Percentiles rank a stretch among this genome's conserved stretches.
Conservation (phyloP, 1,140 invertebrate genomes). For the Orussus abietinus region DNA sequence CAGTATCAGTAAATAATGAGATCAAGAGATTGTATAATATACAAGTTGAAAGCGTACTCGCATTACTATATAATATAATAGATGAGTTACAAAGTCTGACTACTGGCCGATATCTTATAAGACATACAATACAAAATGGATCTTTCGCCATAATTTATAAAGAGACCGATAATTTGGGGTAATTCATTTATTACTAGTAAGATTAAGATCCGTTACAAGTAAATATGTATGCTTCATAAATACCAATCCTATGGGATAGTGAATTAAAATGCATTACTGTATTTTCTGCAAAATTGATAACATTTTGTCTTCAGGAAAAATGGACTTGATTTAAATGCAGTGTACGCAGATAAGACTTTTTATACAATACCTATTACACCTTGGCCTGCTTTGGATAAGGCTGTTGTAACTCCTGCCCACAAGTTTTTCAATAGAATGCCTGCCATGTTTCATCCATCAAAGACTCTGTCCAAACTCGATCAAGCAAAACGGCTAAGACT, state of each 20-base stretch:
- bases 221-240: constrained; percentile 2
- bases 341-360: constrained; percentile 16
- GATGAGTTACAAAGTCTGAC: constrained; percentile 29
- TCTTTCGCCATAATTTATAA: constrained; percentile 43
- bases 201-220: not conserved
- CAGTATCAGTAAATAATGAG: constrained; percentile 39
- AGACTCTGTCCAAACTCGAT: too few relatives aligned
- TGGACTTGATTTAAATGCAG: constrained; percentile 20
- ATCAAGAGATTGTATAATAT: constrained; percentile 37
- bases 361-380: constrained; percentile 18
- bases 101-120: constrained; percentile 47
- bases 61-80: constrained; percentile 45
- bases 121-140: constrained; percentile 42
- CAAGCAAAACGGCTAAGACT: too few relatives aligned
- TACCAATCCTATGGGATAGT: not conserved
- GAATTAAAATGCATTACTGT: not conserved
- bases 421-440: constrained; percentile 28
- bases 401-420: constrained; percentile 21
- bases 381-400: constrained; percentile 32
- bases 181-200: constrained; percentile 3
- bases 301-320: constrained; percentile 24
- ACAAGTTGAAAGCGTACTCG: constrained; percentile 37
- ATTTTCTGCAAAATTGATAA: not conserved
- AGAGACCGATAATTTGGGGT: constrained; percentile 22
- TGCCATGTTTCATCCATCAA: constrained; percentile 26